These are phyloP conservation scores for Rhinophrynus dorsalis DNA, from an alignment of 2,797 vertebrate species.

Conservation along the genomic window DNA sequence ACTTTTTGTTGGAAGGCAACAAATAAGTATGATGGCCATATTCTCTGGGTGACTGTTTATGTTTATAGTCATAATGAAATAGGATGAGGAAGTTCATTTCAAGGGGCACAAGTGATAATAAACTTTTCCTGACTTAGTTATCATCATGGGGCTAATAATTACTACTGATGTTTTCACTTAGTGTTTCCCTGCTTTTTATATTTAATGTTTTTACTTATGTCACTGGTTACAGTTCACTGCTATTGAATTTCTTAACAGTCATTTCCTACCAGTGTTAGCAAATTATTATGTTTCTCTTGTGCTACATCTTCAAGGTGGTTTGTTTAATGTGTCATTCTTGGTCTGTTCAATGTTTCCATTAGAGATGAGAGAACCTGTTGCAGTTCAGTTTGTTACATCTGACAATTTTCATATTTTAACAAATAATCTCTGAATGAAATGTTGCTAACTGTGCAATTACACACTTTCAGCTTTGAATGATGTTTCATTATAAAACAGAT, in stretches of 20 bases:
- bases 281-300: not conserved
- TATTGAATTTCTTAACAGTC: conserved; percentile 9
- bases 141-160: conserved; percentile 34
- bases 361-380: too few relatives aligned
- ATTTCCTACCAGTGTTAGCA: not conserved
- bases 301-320: not conserved
- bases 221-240: conserved; percentile 16
- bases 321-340: not conserved
- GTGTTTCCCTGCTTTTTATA: conserved; percentile 16
- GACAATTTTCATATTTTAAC: too few relatives aligned
- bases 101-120: conserved; percentile 10
- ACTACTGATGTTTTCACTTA: conserved; percentile 36
- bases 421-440: too few relatives aligned
- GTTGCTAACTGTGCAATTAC: too few relatives aligned
- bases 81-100: not conserved
- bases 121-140: not conserved
- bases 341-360: not conserved
- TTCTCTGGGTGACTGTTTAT: not conserved
- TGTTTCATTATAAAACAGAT: too few relatives aligned
- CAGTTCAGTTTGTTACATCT: too few relatives aligned
- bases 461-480: too few relatives aligned
- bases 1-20: too few relatives aligned
- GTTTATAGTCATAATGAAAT: not conserved
- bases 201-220: too few relatives aligned
- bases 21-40: too few relatives aligned